Evolutionary conservation across 2,888 invertebrate species (phyloP).

Genomic region (Noctuana brunneofusca): DNA sequence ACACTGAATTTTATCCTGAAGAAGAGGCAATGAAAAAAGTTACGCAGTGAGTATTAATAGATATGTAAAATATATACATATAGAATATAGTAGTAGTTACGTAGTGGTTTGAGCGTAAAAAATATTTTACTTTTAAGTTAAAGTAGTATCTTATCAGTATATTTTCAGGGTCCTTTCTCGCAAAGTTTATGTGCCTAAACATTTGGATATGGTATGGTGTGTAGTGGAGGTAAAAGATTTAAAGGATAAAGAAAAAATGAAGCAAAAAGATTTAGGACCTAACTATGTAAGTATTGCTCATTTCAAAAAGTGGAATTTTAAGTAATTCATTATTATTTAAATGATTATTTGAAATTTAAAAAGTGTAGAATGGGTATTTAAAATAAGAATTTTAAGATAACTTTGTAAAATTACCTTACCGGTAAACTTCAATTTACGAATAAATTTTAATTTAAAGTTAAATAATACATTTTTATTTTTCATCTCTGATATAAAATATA

Average conservation of each 20-base stretch:
- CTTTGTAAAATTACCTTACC: too few species aligned
- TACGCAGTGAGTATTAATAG: conserved; percentile 61
- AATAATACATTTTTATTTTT: too few species aligned
- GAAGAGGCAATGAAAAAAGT: conserved; percentile 61
- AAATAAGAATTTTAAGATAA: too few species aligned
- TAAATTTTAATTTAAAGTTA: too few species aligned
- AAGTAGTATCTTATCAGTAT: neutral
- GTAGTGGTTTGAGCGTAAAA: too few species aligned
- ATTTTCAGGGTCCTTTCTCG: conserved; percentile 53
- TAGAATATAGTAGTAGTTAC: neutral
- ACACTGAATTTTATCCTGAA: conserved; percentile 57
- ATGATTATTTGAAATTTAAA: too few species aligned
- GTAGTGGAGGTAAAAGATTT: conserved; percentile 48
- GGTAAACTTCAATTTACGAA: too few species aligned
- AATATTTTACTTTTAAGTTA: too few species aligned
- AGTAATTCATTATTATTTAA: too few species aligned
- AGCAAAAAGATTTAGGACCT: conserved; percentile 41
- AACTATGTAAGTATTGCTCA: conserved; percentile 50
- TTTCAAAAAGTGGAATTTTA: too few species aligned
- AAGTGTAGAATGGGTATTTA: too few species aligned
- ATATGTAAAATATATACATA: conserved; percentile 2
- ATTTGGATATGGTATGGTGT: conserved; percentile 57
- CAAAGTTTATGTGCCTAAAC: conserved; percentile 54
- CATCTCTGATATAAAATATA: too few species aligned
- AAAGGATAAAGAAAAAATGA: conserved; percentile 41